These are phyloP conservation scores for Pristionchus arcanus DNA, from an alignment of 2,888 invertebrate species.

Conservation along the genomic window DNA sequence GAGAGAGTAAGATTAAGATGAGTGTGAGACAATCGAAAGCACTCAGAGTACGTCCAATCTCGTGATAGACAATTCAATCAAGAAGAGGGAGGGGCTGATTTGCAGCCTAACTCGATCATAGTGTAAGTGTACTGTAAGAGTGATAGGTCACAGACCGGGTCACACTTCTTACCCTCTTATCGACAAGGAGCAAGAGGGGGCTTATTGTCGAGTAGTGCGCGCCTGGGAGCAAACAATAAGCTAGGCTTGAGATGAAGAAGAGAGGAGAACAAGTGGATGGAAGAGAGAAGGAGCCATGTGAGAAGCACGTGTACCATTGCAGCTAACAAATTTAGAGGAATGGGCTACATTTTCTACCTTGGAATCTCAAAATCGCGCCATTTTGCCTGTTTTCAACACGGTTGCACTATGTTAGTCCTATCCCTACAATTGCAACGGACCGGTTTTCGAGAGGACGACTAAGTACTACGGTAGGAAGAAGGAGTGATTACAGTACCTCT, in stretches of 20 bases:
- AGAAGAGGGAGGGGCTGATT: neutral
- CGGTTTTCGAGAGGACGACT: neutral
- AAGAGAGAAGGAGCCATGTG: constrained; percentile 38
- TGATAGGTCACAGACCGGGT: neutral
- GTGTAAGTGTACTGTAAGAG: constrained; percentile 10
- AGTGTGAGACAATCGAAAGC: neutral
- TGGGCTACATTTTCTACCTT: neutral
- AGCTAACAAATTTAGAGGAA: neutral
- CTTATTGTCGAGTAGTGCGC: neutral
- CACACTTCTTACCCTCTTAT: neutral
- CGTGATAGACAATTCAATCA: constrained; percentile 18
- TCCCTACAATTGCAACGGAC: neutral
- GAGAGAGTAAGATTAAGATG: neutral
- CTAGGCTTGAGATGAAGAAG: neutral
- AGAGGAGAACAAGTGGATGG: neutral
- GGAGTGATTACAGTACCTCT: neutral
- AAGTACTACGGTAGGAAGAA: neutral
- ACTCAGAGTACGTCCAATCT: constrained; percentile 49
- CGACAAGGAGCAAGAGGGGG: neutral
- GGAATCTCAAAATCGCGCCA: neutral
- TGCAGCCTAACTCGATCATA: neutral
- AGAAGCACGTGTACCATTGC: constrained; percentile 10
- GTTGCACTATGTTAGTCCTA: neutral
- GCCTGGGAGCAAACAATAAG: neutral
- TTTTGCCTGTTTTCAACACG: neutral